These are phyloP conservation scores for Bombus superbus DNA, from an alignment of 1,140 invertebrate genomes.

Conservation along the genomic window DNA sequence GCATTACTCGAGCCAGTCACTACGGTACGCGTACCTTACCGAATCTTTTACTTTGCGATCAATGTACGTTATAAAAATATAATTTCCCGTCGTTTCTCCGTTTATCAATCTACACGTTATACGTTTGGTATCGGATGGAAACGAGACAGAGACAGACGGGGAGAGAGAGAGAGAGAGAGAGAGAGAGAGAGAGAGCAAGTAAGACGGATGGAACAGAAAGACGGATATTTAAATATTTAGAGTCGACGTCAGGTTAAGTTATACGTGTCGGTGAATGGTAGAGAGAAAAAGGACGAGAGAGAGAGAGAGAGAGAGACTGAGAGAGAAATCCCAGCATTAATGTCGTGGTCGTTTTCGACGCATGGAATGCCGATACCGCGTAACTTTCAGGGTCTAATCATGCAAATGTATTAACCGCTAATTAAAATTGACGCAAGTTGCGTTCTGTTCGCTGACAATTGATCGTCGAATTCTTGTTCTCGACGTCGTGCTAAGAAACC, in stretches of 20 bases:
- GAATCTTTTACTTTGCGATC: not conserved
- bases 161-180: too few relatives aligned
- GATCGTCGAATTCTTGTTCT: not conserved
- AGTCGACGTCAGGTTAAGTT: conserved; percentile 37
- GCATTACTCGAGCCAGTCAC: not conserved
- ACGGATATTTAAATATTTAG: conserved; percentile 61
- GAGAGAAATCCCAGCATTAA: conserved; percentile 51
- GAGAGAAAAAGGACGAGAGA: conserved; percentile 8
- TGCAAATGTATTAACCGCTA: conserved; percentile 68
- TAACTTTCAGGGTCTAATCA: conserved; percentile 64
- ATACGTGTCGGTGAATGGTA: conserved; percentile 32
- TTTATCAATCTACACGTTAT: not conserved
- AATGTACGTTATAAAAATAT: not conserved
- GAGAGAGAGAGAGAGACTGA: too few relatives aligned
- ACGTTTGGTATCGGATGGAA: not conserved
- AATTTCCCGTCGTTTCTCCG: not conserved
- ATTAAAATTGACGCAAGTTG: conserved; percentile 58
- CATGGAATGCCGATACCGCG: conserved; percentile 57
- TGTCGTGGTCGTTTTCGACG: conserved; percentile 50
- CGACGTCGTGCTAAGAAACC: too few relatives aligned
- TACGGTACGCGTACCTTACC: not conserved
- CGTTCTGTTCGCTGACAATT: conserved; percentile 31
- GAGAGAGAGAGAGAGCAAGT: not conserved
- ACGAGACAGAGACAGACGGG: too few relatives aligned
- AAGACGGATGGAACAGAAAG: not conserved